A percentile compares a stretch with the other conserved stretches of the same genome.
Evolutionary conservation across 2,888 invertebrate genomes (phyloP).

Genomic region (Rotaria socialis): DNA sequence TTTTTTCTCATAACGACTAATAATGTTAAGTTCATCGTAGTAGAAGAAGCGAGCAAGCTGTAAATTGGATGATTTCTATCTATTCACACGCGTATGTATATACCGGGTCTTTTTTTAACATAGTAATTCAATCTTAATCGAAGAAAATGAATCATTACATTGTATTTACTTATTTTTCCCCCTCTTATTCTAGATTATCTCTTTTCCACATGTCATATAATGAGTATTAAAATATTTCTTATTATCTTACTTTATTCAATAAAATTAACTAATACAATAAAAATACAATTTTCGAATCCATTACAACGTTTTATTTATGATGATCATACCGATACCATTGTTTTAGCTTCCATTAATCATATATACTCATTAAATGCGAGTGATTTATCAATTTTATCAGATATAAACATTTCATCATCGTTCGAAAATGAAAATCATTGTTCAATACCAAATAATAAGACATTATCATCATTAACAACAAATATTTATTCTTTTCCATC

Average conservation of each 20-base stretch:
- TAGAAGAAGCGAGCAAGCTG: constrained; percentile 34
- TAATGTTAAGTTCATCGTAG: constrained; percentile 30
- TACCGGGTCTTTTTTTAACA: background rate
- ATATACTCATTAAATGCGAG: background rate
- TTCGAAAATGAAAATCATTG: background rate
- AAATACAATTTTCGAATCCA: background rate
- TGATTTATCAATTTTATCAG: background rate
- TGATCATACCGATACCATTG: background rate
- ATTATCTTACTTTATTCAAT: background rate
- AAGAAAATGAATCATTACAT: background rate
- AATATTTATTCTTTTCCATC: background rate
- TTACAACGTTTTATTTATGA: constrained; percentile 25
- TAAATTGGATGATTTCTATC: constrained; percentile 38
- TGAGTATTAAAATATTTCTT: background rate
- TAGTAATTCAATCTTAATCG: constrained; percentile 4
- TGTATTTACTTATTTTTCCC: background rate
- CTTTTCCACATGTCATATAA: background rate
- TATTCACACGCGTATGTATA: background rate
- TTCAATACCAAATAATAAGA: background rate
- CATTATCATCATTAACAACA: background rate
- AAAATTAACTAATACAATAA: background rate
- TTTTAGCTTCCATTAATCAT: constrained; percentile 7
- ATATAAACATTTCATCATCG: background rate
- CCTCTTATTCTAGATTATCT: no score
- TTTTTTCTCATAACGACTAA: constrained; percentile 10